A percentile compares a stretch with the other conserved stretches of the same genome.
Conservation (phyloP, 2,888 invertebrate species). For the Apoderus coryli region DNA sequence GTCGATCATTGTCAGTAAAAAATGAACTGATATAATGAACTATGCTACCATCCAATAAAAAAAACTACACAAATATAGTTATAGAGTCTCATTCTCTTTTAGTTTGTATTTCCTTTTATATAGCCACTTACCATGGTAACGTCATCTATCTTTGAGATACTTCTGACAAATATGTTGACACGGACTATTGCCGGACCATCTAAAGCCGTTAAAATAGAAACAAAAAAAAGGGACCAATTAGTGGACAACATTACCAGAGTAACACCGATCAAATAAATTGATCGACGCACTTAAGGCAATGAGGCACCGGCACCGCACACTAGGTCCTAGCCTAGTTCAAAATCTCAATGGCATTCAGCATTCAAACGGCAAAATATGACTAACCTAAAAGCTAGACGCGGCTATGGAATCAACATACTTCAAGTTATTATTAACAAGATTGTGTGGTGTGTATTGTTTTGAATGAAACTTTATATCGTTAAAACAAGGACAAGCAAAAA, state of each 20-base stretch:
- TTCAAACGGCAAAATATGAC: slow-evolving; percentile 23
- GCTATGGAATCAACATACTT: too few species aligned
- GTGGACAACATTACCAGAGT: slow-evolving; percentile 24
- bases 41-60: slow-evolving; percentile 25
- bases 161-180: slow-evolving; percentile 97
- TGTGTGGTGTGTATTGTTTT: too few species aligned
- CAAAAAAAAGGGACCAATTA: slow-evolving; percentile 29
- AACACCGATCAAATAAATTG: slow-evolving; percentile 8
- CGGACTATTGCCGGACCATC: slow-evolving; percentile 92
- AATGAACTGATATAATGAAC: too few species aligned
- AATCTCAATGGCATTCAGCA: slow-evolving; percentile 28
- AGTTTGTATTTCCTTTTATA: slow-evolving; percentile 22
- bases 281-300: slow-evolving; percentile 22
- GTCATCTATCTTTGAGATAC: slow-evolving; percentile 98
- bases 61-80: slow-evolving; percentile 28
- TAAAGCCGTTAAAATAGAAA: slow-evolving; percentile 34
- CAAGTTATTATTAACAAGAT: too few species aligned
- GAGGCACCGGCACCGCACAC: slow-evolving; percentile 28
- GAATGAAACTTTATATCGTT: too few species aligned
- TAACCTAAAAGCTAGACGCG: slow-evolving; percentile 30
- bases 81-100: slow-evolving; percentile 23
- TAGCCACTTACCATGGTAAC: slow-evolving; percentile 91
- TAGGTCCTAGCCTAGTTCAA: slow-evolving; percentile 16
- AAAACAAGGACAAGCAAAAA: too few species aligned
- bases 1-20: too few species aligned